phyloP scores from a whole-genome alignment of 2,113 vertebrate species.

The Rhadina sibilatrix region DNA sequence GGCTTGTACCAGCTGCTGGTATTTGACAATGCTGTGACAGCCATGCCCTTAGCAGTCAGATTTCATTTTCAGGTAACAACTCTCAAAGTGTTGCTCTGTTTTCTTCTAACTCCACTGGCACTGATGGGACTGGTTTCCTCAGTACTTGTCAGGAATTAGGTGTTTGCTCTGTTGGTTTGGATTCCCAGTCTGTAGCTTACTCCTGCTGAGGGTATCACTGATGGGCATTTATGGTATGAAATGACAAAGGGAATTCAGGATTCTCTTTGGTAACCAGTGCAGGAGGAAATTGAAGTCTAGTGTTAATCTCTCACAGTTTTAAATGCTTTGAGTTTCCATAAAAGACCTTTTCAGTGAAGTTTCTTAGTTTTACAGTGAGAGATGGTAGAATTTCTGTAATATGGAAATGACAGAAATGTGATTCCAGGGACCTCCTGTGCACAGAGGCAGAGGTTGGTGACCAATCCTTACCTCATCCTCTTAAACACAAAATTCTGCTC shows the following conservation, averaged over 20 bases:
- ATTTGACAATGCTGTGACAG: fast-evolving
- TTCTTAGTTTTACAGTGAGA: neutral
- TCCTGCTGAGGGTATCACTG: neutral
- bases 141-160: neutral
- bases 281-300: neutral
- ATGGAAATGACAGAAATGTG: neutral
- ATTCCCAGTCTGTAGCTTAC: neutral
- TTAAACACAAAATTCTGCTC: neutral
- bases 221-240: neutral
- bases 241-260: neutral
- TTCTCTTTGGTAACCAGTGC: neutral
- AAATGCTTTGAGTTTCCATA: neutral
- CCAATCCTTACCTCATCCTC: neutral
- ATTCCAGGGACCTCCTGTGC: neutral
- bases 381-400: neutral
- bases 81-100: neutral
- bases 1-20: fast-evolving
- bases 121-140: neutral
- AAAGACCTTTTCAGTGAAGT: neutral
- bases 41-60: neutral
- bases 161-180: neutral
- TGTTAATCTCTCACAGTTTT: neutral
- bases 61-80: neutral
- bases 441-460: neutral
- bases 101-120: neutral